Percentiles rank a stretch among this genome's conserved stretches.
Evolutionary conservation across 1,140 invertebrate species (phyloP).

Genomic region (Pogonognathellus flavescens): DNA sequence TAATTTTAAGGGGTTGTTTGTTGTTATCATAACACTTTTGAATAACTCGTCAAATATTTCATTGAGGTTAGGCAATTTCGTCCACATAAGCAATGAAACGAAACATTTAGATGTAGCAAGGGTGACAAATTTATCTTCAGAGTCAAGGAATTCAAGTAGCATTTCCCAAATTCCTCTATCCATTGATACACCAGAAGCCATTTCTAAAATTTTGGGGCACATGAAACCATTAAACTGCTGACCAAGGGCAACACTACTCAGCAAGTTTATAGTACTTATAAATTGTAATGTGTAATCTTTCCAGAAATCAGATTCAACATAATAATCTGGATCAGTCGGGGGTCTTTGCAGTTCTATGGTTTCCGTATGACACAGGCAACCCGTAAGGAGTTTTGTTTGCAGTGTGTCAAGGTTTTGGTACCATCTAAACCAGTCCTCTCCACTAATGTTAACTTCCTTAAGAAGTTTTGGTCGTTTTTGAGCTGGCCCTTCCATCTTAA

Average conservation of each 20-base stretch:
- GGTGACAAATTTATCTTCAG: constrained; percentile 83
- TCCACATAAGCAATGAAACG: constrained; percentile 85
- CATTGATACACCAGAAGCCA: constrained; percentile 83
- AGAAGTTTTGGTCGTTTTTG: constrained; percentile 64
- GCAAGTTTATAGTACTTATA: constrained; percentile 83
- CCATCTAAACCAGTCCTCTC: constrained; percentile 61
- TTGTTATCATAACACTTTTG: constrained; percentile 57
- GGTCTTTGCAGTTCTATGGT: constrained; percentile 63
- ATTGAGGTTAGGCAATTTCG: constrained; percentile 72
- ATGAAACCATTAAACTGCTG: constrained; percentile 85
- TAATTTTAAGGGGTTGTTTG: constrained; percentile 76
- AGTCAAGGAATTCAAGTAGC: constrained; percentile 83
- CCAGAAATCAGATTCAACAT: constrained; percentile 50
- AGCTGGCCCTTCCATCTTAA: constrained; percentile 65
- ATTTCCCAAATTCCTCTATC: constrained; percentile 87
- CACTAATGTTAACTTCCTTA: neutral
- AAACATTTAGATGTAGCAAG: constrained; percentile 84
- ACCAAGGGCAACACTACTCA: constrained; percentile 87
- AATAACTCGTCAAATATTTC: constrained; percentile 74
- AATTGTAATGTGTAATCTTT: constrained; percentile 75
- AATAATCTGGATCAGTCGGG: neutral
- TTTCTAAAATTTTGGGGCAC: constrained; percentile 82
- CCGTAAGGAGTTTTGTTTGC: constrained; percentile 61
- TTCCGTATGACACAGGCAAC: constrained; percentile 63
- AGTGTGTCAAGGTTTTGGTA: constrained; percentile 58